Conservation (phyloP, 2,113 vertebrate species). For the Boleophthalmus pectinirostris region DNA sequence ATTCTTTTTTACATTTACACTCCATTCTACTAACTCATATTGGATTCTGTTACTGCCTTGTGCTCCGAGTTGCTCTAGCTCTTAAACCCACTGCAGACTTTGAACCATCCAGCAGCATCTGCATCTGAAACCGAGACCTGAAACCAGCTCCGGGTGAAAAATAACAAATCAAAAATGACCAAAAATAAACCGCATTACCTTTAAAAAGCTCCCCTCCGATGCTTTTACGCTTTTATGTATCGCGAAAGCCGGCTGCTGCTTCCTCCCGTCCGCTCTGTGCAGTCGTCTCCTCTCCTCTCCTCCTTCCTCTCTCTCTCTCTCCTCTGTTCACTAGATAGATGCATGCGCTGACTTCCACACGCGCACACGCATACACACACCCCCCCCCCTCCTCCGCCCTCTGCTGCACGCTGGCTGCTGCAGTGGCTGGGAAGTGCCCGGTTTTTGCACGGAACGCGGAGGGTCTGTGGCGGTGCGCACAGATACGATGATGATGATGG, state of each 20-base stretch:
- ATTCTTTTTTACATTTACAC: no score
- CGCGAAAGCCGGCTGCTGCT: background rate
- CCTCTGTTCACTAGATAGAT: background rate
- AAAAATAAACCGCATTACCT: background rate
- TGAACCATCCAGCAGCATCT: background rate
- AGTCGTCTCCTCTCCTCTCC: background rate
- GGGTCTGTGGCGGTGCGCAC: background rate
- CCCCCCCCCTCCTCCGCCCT: background rate
- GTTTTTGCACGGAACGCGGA: background rate
- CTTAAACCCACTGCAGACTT: background rate
- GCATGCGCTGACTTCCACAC: background rate
- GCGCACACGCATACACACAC: no score
- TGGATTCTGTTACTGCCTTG: background rate
- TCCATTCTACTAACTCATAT: background rate
- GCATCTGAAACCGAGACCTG: background rate
- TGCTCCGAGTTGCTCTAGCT: background rate
- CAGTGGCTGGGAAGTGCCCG: background rate
- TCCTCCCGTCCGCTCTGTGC: no score
- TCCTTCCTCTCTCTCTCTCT: background rate
- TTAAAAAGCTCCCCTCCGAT: no score
- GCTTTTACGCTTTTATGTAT: background rate
- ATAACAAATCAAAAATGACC: background rate
- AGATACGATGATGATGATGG: background rate
- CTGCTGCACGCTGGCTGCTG: slow-evolving; percentile 3
- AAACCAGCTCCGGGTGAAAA: background rate